Base-by-base conservation (phyloP, 92 coral and sea anemone species). In the Metridium senile region DNA sequence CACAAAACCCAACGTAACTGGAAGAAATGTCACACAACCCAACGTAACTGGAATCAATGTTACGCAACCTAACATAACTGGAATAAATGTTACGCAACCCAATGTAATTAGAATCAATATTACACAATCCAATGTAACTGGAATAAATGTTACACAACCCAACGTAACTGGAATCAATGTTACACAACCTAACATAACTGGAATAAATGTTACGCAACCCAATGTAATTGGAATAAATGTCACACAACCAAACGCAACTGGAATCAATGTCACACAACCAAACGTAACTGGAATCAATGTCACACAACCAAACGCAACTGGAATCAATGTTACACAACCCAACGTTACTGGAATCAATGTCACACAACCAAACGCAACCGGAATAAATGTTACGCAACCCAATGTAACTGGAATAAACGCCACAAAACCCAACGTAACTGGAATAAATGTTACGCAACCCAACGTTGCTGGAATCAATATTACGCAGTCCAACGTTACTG, bases 171-270 rank as follows among this genome's bases (percentile, higher is more conserved):
- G 39, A 0, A 61, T 68, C 18, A 68, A 29, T 6, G 23, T 68
- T 22, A 70, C 74, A 16, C 33, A 30, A 25, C 70, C 77, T n/a
- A 81, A 72, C 53, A n/a, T 62, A 26, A 72, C 65, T 11, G 74
- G 81, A 69, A 26, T 73, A 56, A 52, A 76, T 72, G 49, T 71
- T 47, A 69, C 57, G 33, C 70, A 79, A 1, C 51, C 11, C 25
- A 76, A 76, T 54, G 58, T 81, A 58, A 68, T 74, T 2, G 47
- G 43, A 19, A 32, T 68, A 10, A 77, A 85, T 22, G 70, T 72
- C 49, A 35, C 81, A 45, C 58, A 66, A 10, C 84, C 86, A 39
- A 74, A 58, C 58, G 28, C 73, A 39, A 62, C 61, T 26, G 69
- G 61, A 1, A 63, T 75, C 34, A 61, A 73, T 61, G 74, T 70